Evolutionary conservation across 2,113 vertebrate genomes (phyloP).

Genomic region (Lepus timidus): DNA sequence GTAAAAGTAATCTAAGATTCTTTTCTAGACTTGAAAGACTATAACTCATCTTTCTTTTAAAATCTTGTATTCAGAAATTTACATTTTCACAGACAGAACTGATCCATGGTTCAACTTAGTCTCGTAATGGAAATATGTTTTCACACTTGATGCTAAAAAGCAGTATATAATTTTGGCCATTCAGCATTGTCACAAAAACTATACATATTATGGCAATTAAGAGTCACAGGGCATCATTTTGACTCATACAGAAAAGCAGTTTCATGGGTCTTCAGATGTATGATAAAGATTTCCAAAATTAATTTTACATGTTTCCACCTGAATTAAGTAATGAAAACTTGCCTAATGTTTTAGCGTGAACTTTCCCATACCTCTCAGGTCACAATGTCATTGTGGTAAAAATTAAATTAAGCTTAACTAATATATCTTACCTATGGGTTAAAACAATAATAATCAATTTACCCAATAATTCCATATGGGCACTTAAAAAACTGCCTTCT

Average conservation of each 20-base stretch:
- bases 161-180: neutral
- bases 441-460: constrained; percentile 42
- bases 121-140: constrained; percentile 11
- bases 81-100: neutral
- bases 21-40: constrained; percentile 21
- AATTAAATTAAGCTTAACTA: constrained; percentile 24
- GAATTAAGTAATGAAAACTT: constrained; percentile 45
- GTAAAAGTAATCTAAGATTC: neutral
- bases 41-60: constrained; percentile 2
- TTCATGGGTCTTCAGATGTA: neutral
- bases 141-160: constrained; percentile 51
- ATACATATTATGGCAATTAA: neutral
- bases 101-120: neutral
- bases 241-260: neutral
- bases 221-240: neutral
- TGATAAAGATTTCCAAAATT: constrained; percentile 1
- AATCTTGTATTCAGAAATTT: constrained; percentile 33
- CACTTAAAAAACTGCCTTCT: neutral
- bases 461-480: neutral
- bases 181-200: neutral
- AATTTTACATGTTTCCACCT: neutral
- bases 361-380: neutral
- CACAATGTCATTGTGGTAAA: constrained; percentile 16
- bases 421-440: neutral
- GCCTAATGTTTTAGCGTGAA: constrained; percentile 35